Percentiles rank a stretch among this genome's conserved stretches.
phyloP scores from a whole-genome alignment of 1,140 invertebrate species.

The Aphaenogaster ashmeadi region DNA sequence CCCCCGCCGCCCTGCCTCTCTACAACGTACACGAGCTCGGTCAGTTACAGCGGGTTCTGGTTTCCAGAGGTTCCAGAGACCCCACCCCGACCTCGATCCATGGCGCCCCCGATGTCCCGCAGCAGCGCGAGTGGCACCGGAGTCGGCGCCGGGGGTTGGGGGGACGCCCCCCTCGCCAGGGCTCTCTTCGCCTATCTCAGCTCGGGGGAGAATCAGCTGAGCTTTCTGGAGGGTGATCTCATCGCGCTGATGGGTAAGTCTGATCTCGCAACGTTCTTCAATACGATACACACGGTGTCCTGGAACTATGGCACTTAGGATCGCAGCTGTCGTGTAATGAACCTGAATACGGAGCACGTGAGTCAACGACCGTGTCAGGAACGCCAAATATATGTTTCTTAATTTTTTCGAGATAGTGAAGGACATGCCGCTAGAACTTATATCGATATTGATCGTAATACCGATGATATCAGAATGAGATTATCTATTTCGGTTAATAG shows the following conservation, averaged over 20 bases:
- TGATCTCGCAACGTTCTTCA: background rate
- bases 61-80: conserved; percentile 87
- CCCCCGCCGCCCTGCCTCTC: background rate
- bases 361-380: background rate
- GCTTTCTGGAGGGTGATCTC: conserved; percentile 96
- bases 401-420: background rate
- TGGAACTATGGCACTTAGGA: background rate
- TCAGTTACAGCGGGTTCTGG: conserved; percentile 48
- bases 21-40: background rate
- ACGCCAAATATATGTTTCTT: background rate
- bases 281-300: background rate
- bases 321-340: background rate
- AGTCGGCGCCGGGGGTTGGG: conserved; percentile 80
- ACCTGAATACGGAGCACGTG: background rate
- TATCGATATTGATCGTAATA: background rate
- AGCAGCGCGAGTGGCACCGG: conserved; percentile 84
- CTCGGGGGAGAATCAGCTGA: conserved; percentile 96
- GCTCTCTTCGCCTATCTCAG: conserved; percentile 96
- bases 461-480: background rate
- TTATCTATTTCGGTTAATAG: background rate
- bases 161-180: conserved; percentile 90
- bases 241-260: conserved; percentile 93
- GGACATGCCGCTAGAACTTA: background rate
- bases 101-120: conserved; percentile 90
- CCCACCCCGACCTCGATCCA: conserved; percentile 90